These are phyloP conservation scores for Sialia sialis DNA, from an alignment of 2,113 vertebrate genomes.

Conservation along the genomic window DNA sequence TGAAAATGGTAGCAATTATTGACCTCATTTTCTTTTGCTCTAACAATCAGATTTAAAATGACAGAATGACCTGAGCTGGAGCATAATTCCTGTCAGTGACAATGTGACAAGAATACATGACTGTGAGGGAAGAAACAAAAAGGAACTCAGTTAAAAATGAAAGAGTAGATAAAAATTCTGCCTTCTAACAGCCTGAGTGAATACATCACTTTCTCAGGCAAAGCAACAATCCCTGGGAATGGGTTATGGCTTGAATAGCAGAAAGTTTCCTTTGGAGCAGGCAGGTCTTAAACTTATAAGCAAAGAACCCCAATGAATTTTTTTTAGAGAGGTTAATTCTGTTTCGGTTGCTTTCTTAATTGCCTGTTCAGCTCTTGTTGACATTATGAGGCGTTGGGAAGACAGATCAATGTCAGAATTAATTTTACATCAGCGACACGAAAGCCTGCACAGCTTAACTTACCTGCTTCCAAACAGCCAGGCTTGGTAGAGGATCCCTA, in stretches of 20 bases:
- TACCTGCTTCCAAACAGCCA: not conserved
- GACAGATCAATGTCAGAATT: not conserved
- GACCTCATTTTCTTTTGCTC: not conserved
- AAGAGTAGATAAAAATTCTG: not conserved
- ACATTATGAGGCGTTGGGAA: not conserved
- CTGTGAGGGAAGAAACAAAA: not conserved
- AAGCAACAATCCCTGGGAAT: not conserved
- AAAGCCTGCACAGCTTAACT: not conserved
- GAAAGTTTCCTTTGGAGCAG: not conserved
- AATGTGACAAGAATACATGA: not conserved
- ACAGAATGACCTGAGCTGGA: not conserved
- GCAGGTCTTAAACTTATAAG: not conserved
- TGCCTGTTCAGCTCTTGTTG: not conserved
- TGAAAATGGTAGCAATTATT: constrained; percentile 35
- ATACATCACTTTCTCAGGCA: not conserved
- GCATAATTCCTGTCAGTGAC: not conserved
- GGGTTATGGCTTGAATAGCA: not conserved
- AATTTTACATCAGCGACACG: not conserved
- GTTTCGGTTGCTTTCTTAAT: not conserved
- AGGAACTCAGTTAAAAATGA: not conserved
- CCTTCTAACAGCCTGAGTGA: not conserved
- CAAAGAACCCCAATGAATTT: not conserved
- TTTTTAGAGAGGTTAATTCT: not conserved
- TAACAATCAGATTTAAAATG: not conserved
- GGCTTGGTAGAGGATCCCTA: not conserved